Conservation (phyloP, 2,113 vertebrate genomes). For the Pogona vitticeps region DNA sequence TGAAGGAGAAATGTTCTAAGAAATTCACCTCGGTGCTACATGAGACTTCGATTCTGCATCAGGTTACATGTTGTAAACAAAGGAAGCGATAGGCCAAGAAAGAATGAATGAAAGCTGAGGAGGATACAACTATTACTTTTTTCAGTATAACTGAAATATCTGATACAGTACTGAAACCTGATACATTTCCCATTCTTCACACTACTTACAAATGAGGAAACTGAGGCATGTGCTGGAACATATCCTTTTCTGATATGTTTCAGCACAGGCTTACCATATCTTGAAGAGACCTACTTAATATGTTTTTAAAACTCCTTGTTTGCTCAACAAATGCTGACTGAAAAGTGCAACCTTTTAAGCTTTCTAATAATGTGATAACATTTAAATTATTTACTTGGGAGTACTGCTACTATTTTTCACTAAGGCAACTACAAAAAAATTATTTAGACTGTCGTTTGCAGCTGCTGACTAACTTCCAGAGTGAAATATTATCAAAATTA, state of each 20-base stretch:
- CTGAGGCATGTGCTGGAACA: too few relatives aligned
- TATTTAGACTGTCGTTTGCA: neutral
- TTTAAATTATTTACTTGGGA: neutral
- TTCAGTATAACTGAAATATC: neutral
- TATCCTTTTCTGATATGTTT: neutral
- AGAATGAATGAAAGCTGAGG: neutral
- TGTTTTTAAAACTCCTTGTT: neutral
- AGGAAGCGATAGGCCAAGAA: neutral
- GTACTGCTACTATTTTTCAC: neutral
- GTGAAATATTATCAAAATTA: neutral
- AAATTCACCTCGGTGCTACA: neutral
- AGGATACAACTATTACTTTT: neutral
- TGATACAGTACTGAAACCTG: neutral
- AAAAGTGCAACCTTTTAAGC: neutral
- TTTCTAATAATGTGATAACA: neutral
- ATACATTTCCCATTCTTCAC: neutral
- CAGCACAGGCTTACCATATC: neutral
- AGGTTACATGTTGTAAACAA: too few relatives aligned
- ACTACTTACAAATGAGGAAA: neutral
- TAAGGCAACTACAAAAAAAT: conserved; percentile 4
- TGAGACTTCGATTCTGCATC: neutral
- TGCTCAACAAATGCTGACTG: neutral
- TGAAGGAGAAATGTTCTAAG: neutral
- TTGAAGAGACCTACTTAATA: neutral
- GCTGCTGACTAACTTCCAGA: neutral